These are phyloP conservation scores for Chironomus riparius DNA, from an alignment of 2,888 invertebrate species.

Conservation along the genomic window DNA sequence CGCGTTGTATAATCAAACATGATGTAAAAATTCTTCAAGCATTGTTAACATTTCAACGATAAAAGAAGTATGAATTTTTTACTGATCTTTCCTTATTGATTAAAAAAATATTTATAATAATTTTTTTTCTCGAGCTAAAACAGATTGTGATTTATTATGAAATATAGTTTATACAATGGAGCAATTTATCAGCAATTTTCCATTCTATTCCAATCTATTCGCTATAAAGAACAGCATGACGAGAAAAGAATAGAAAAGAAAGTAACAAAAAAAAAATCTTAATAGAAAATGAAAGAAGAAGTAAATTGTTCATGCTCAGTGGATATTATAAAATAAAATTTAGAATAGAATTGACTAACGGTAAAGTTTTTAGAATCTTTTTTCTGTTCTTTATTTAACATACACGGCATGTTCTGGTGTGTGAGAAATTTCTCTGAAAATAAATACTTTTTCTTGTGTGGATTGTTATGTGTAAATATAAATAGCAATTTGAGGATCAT, in stretches of 20 bases:
- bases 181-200: not conserved
- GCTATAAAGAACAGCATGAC: not conserved
- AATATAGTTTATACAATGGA: not conserved
- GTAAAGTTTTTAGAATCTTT: not conserved
- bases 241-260: not conserved
- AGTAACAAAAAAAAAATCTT: conserved; percentile 1
- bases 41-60: too few relatives aligned
- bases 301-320: not conserved
- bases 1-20: too few relatives aligned
- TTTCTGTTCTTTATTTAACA: too few relatives aligned
- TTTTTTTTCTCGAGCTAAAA: too few relatives aligned
- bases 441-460: not conserved
- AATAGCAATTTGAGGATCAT: not conserved
- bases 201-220: not conserved
- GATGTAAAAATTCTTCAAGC: too few relatives aligned
- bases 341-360: conserved; percentile 7
- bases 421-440: conserved; percentile 1
- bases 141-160: too few relatives aligned
- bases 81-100: too few relatives aligned
- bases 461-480: not conserved
- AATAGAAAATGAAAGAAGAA: not conserved
- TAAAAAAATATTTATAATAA: too few relatives aligned
- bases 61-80: too few relatives aligned
- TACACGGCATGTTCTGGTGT: not conserved
- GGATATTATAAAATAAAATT: not conserved